These are phyloP conservation scores for Phengaris arion DNA, from an alignment of 2,888 invertebrate genomes.

Conservation along the genomic window DNA sequence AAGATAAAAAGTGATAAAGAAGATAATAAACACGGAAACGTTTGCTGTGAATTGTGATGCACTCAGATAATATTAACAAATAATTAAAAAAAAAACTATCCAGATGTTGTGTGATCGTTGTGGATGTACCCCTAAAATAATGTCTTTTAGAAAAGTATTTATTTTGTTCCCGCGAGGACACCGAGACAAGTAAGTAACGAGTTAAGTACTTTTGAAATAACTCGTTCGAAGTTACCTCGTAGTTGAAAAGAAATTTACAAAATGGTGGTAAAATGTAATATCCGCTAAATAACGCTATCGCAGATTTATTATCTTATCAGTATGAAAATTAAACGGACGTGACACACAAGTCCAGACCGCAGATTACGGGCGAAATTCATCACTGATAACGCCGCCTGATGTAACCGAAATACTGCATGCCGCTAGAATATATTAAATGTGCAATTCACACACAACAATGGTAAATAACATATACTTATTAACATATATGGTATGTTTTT, in stretches of 20 bases:
- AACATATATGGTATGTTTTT: too few species aligned
- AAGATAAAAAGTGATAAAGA: neutral
- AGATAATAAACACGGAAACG: neutral
- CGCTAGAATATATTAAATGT: neutral
- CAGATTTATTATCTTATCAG: conserved; percentile 64
- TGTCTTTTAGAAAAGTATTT: conserved; percentile 11
- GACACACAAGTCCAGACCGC: conserved; percentile 52
- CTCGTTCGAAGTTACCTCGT: conserved; percentile 6
- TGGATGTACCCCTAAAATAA: conserved; percentile 10
- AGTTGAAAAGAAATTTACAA: conserved; percentile 28
- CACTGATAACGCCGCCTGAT: conserved; percentile 49
- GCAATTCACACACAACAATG: conserved; percentile 3
- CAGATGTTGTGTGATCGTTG: neutral
- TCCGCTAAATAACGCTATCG: conserved; percentile 48
- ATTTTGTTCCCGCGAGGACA: conserved; percentile 19
- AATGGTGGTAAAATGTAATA: conserved; percentile 46
- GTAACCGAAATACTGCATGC: neutral
- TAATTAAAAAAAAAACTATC: neutral
- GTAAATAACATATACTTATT: neutral
- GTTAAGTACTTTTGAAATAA: conserved; percentile 8
- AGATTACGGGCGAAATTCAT: conserved; percentile 66
- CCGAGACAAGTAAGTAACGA: conserved; percentile 21
- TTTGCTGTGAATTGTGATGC: neutral
- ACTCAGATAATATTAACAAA: neutral
- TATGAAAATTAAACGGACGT: conserved; percentile 62